phyloP scores from a whole-genome alignment of 2,113 vertebrate genomes.

The Dendrocopos noguchii region DNA sequence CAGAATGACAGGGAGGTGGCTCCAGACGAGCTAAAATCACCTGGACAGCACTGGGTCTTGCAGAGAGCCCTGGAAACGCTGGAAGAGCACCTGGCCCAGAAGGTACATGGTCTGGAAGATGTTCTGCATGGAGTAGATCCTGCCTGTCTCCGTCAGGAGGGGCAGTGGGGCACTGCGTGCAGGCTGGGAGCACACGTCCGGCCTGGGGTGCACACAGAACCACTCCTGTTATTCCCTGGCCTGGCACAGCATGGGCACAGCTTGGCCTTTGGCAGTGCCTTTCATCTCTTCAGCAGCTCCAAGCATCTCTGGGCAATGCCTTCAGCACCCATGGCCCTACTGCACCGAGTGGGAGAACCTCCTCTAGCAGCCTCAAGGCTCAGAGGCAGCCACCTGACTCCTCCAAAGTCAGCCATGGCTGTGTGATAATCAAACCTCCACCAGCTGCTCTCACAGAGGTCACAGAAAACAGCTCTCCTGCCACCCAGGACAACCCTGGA shows the following conservation, averaged over 20 bases:
- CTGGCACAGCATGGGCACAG: accelerated
- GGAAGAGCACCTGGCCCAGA: conserved; percentile 54
- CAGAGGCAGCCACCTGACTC: background rate
- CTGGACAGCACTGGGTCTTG: background rate
- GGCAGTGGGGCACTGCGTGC: background rate
- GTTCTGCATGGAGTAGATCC: conserved; percentile 65
- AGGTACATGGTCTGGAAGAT: conserved; percentile 49
- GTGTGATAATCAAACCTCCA: background rate
- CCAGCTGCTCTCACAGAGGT: background rate
- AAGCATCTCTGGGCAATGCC: background rate
- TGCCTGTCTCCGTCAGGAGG: background rate
- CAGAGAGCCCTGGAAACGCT: conserved; percentile 10
- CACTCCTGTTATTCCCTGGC: background rate
- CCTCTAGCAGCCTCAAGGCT: background rate
- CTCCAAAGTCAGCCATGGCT: background rate
- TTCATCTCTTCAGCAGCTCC: background rate
- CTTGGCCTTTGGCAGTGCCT: background rate
- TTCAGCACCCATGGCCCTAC: accelerated
- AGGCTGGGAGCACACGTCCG: background rate
- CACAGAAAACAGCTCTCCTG: background rate
- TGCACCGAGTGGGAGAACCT: background rate
- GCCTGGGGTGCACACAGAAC: conserved; percentile 46
- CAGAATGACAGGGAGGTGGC: background rate
- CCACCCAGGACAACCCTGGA: background rate
- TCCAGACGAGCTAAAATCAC: background rate